Evolutionary conservation across 1,140 invertebrate genomes (phyloP).

Genomic region (Drosophila mauritiana): DNA sequence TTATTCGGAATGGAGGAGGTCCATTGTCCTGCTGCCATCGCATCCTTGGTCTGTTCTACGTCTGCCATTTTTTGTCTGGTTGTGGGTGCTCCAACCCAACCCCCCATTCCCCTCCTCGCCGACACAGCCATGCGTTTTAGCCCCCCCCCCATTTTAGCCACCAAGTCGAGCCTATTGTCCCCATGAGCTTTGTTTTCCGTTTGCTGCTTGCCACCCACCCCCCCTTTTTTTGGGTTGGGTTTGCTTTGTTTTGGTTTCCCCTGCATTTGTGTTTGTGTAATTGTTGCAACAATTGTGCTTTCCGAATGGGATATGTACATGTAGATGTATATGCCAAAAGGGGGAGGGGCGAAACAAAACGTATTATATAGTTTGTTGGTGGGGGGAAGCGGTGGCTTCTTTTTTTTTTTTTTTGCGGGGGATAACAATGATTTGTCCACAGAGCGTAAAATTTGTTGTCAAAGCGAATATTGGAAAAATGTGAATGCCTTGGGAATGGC

Average conservation of each 20-base stretch:
- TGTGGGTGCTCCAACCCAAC: neutral
- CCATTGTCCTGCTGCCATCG: constrained; percentile 31
- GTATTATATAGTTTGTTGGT: constrained; percentile 10
- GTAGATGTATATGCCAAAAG: neutral
- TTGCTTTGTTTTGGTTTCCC: constrained; percentile 57
- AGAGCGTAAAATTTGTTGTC: constrained; percentile 45
- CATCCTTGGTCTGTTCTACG: constrained; percentile 49
- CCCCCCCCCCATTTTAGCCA: neutral
- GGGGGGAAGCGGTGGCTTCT: neutral
- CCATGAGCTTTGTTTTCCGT: constrained; percentile 48
- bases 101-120: neutral
- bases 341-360: neutral
- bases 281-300: constrained; percentile 75
- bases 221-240: neutral
- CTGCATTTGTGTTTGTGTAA: constrained; percentile 73
- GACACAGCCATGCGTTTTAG: neutral
- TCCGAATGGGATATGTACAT: constrained; percentile 36
- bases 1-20: neutral
- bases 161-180: constrained; percentile 37
- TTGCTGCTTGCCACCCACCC: constrained; percentile 17
- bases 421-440: constrained; percentile 38
- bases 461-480: constrained; percentile 31
- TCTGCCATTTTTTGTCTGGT: constrained; percentile 19
- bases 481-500: neutral
- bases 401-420: neutral